Evolutionary conservation across 2,113 vertebrate species (phyloP), one percentile per base, ranked within the genome.

Genomic region (Catharus minimus): DNA sequence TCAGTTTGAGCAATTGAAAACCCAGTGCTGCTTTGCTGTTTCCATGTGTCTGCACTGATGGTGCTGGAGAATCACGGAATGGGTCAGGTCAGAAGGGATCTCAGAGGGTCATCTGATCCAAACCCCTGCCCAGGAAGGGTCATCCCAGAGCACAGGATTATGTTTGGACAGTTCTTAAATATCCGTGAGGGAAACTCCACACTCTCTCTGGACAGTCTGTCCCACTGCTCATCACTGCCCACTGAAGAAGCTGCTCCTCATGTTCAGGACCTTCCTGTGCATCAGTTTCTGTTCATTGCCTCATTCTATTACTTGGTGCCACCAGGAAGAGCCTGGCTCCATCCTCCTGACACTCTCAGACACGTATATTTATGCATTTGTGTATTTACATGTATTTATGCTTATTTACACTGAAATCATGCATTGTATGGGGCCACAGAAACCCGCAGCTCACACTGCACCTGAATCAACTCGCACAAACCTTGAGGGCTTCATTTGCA

Each of bases 21-120:
- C 30, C 5, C 57, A 53, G 20, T 1, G 1, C 33, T 3, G 4
- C 36, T 73, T 38, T 44, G 24, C 10, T 2, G 0, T 44, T 79
- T 33, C 44, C 46, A 30, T 0, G 0, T 1, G 3, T 32, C 23
- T 56, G 56, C 30, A 27, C 11, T 24, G 52, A 22, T 7, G 1
- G 41, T 5, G 2, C 17, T 24, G 32, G 33, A 32, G 44, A 68
- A 56, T 36, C 43, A 36, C 41, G 49, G 65, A 24, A 41, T 19
- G 64, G 47, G 15, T 17, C 64, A 86, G 73, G 56, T 33, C 9
- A 13, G 73, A 47, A 47, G 19, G 33, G 73, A 33, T 5, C 15
- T 58, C 72, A 17, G 24, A 19, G 21, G 26, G 16, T 12, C 13
- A 18, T 5, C 36, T 56, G 50, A 13, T 15, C 57, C 66, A 36